Base-by-base conservation (phyloP, 2,113 vertebrate species). In the Bagarius yarrelli region DNA sequence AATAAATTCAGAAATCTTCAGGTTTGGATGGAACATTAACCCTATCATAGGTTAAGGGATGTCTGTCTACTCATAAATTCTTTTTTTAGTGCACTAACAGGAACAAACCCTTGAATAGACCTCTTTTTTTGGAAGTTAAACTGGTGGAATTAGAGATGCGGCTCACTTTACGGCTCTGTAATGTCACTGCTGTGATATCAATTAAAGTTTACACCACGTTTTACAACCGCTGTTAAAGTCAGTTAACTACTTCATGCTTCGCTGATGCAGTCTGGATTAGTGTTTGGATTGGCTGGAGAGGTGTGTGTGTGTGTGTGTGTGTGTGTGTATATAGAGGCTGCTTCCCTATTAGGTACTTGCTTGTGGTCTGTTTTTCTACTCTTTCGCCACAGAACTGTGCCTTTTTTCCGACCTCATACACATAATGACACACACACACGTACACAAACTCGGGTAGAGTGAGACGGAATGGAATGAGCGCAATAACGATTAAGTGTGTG, bases 231-330 rank as follows among this genome's bases (percentile, higher is more conserved):
- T 78, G 25, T 52, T 66, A 53, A 66, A 78, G 5, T 53, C 60
- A 47, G 16, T 15, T 4, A 15, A 14, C 4, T 70, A 44, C 61
- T 11, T 27, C 32, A 0, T 5, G 13, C 30, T 47, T 47, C 1
- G 13, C 47, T 47, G 47, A 69, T 69, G 36, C 36, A 40, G 55
- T 16, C 36, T 56, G 69, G 44, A 30, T 36, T 69, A 59, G 77
- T 80, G 69, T 74, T 78, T 78, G 44, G 25, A 64, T 72, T 78
- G 66, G 27, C 73, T 74, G 69, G 63, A 34, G 9, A 63, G 70
- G 32, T 69, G 60, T 47, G 14, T 40, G 19, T n/a, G 64, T 40
- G 34, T 67, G 61, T 34, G 61, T 21, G 61, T 23, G 63, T 21
- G 63, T 36, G 19, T 40, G 34, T 19, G 27, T 9, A 6, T 30